Base-by-base conservation (phyloP, 2,797 vertebrate species). In the Coracias cyanogaster region DNA sequence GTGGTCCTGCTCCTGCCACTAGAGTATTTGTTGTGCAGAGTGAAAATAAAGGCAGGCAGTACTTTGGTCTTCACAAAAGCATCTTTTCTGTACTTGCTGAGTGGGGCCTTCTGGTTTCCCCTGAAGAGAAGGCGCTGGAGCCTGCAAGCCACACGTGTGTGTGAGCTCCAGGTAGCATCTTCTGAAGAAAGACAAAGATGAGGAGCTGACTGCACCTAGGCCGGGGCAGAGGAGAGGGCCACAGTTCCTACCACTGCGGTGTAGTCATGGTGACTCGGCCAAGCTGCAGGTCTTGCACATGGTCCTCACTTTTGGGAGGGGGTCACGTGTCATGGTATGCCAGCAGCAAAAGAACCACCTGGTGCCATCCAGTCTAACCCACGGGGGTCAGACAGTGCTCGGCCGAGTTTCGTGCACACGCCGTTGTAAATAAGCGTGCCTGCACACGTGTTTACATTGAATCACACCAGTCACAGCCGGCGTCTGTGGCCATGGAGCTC, bases 171-270 rank as follows among this genome's bases (percentile, higher is more conserved):
- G 4, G 1, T 95, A 94, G 80, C 93, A 89, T 82, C 90, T 96
- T 92, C 94, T 93, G 96, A 94, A 95, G 91, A 94, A 96, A 95
- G 96, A 92, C 67, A 96, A 52, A 94, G 67, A 33, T 71, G 89
- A 95, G 35, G 83, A 95, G 89, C 83, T 49, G 64, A 92, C 51
- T 64, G 89, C 88, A 93, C 52, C 88, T 95, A 94, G 91, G 92
- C 72, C 86, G 93, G 92, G 88, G 85, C 85, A 82, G 82, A 82
- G 4, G 72, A 78, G 94, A 94, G 89, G 74, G 73, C 70, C 71
- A 64, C 48, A 0, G 0, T 11, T 67, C 25, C 48, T 89, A 21
- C 52, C 3, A 1, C 21, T 20, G 12, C 15, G 10, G 3, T 13
- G 22, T 33, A 31, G 41, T 14, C 22, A 8, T 0, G 0, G 48